A percentile compares a stretch with the other conserved stretches of the same genome.
Evolutionary conservation across 2,888 invertebrate species (phyloP).

Genomic region (Eristalis tenax): DNA sequence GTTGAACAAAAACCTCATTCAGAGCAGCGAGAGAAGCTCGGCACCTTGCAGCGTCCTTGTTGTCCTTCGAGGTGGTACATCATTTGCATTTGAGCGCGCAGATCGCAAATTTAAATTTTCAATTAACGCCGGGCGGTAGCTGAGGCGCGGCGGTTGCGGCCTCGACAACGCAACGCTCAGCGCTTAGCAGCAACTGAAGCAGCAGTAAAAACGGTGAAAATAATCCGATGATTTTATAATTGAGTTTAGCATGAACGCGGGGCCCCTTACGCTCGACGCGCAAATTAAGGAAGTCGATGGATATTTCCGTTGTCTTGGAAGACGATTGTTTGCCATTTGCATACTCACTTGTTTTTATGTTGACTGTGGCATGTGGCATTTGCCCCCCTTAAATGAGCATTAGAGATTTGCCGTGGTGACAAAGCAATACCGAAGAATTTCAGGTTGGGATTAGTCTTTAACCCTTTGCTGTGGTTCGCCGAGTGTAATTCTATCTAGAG

Average conservation of each 20-base stretch:
- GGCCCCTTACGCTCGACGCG: slow-evolving; percentile 46
- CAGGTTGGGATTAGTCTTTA: slow-evolving; percentile 2
- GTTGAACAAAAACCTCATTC: slow-evolving; percentile 59
- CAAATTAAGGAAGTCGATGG: slow-evolving; percentile 68
- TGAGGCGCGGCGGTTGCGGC: slow-evolving; percentile 46
- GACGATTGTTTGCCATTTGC: slow-evolving; percentile 59
- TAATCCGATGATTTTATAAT: slow-evolving; percentile 73
- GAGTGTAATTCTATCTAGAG: slow-evolving; percentile 3
- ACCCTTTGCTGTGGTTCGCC: slow-evolving; percentile 3
- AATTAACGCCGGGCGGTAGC: slow-evolving; percentile 59
- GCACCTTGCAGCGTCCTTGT: slow-evolving; percentile 53
- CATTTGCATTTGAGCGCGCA: slow-evolving; percentile 71
- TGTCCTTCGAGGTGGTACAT: slow-evolving; percentile 70
- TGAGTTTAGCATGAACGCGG: slow-evolving; percentile 68
- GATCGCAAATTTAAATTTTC: slow-evolving; percentile 72
- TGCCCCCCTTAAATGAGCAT: slow-evolving; percentile 58
- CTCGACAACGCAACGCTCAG: slow-evolving; percentile 33
- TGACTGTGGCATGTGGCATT: slow-evolving; percentile 63
- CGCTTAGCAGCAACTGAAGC: slow-evolving; percentile 1
- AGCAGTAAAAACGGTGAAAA: slow-evolving; percentile 70
- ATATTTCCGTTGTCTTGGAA: slow-evolving; percentile 66
- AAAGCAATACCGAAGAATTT: slow-evolving; percentile 48
- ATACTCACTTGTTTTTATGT: slow-evolving; percentile 57
- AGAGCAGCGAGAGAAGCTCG: slow-evolving; percentile 35
- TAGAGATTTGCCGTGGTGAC: slow-evolving; percentile 43